Percentiles rank a stretch among this genome's conserved stretches.
Evolutionary conservation across 1,140 invertebrate species (phyloP).

Genomic region (Heliconius hewitsoni): DNA sequence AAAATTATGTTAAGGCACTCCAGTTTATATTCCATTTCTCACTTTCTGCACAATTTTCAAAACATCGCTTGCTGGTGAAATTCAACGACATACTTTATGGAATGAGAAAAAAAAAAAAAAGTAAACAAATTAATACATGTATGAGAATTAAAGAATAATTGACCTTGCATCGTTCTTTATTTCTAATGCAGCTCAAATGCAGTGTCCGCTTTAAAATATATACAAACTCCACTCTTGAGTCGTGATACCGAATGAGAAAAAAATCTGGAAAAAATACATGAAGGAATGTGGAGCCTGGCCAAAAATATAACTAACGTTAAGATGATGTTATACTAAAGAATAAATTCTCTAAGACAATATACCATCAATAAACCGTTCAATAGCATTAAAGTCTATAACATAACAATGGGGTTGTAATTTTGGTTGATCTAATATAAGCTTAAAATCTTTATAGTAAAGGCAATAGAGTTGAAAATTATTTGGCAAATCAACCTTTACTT

Average conservation of each 20-base stretch:
- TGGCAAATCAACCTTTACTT: constrained; percentile 44
- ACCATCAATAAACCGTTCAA: constrained; percentile 36
- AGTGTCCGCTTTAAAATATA: background rate
- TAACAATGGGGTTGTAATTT: constrained; percentile 45
- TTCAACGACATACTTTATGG: no score
- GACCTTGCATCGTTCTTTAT: no score
- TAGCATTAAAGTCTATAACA: constrained; percentile 38
- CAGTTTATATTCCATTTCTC: background rate
- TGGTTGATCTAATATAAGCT: constrained; percentile 21
- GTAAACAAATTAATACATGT: no score
- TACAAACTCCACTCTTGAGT: background rate
- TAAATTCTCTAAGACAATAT: constrained; percentile 31
- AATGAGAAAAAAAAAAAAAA: no score
- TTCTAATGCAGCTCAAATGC: no score
- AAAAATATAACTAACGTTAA: constrained; percentile 26
- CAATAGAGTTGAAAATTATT: constrained; percentile 57
- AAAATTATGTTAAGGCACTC: no score
- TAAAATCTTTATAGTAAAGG: constrained; percentile 37
- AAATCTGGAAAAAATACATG: constrained; percentile 17
- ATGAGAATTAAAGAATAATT: no score
- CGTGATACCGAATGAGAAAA: background rate
- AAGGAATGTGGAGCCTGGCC: constrained; percentile 23
- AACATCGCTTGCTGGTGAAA: background rate
- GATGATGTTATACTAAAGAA: constrained; percentile 21
- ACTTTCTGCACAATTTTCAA: background rate